Percentiles rank a stretch among this genome's conserved stretches.
These are phyloP conservation scores for Scaptomyza reducta DNA, from an alignment of 2,888 invertebrate species.

Conservation along the genomic window DNA sequence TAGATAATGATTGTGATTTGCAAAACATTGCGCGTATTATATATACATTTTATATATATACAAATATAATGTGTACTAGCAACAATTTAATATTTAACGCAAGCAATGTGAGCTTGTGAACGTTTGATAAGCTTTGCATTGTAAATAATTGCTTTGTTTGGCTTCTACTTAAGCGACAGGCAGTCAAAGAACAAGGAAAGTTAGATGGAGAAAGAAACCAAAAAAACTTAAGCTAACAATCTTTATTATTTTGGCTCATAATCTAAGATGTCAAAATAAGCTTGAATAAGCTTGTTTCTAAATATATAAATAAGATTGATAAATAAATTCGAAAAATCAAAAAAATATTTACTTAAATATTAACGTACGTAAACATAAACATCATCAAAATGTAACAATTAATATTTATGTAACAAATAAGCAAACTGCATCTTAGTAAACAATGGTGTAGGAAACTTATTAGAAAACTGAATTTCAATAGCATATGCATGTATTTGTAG, in stretches of 20 bases:
- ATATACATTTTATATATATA: slow-evolving; percentile 16
- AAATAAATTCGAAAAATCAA: neutral
- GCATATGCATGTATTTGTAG: slow-evolving; percentile 1
- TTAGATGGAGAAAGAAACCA: neutral
- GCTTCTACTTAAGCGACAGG: slow-evolving; percentile 10
- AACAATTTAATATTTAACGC: slow-evolving; percentile 28
- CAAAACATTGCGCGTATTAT: slow-evolving; percentile 25
- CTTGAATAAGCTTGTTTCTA: slow-evolving; percentile 54
- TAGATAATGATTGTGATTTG: slow-evolving; percentile 75
- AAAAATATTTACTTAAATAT: neutral
- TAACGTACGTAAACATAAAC: neutral
- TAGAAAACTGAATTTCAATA: slow-evolving; percentile 38
- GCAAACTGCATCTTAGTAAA: slow-evolving; percentile 6
- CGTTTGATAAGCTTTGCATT: slow-evolving; percentile 44
- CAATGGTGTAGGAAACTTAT: slow-evolving; percentile 18
- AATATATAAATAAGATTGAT: too few relatives aligned
- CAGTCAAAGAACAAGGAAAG: slow-evolving; percentile 37
- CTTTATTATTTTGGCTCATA: slow-evolving; percentile 19
- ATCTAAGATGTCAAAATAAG: slow-evolving; percentile 39
- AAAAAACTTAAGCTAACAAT: slow-evolving; percentile 23
- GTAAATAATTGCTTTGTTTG: slow-evolving; percentile 56
- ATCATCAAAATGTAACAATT: neutral
- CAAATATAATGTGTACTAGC: slow-evolving; percentile 26
- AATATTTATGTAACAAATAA: slow-evolving; percentile 2
- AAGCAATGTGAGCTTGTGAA: slow-evolving; percentile 43